Evolutionary conservation across 2,113 vertebrate species (phyloP), one percentile per base, ranked within the genome.

Genomic region (Sinocyclocheilus grahami): DNA sequence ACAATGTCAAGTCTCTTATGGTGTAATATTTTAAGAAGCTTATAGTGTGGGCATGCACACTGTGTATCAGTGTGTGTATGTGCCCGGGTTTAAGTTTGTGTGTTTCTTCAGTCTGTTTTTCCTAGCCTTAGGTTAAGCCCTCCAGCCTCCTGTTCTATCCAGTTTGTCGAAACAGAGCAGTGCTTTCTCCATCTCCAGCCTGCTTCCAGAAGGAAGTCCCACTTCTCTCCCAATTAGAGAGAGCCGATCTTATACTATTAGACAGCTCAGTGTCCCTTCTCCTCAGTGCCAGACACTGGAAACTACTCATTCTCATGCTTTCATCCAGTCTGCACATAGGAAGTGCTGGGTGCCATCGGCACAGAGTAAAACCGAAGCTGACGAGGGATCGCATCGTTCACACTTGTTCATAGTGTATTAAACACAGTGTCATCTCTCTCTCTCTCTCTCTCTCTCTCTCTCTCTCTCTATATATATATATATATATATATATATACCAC

Each of bases 201-300:
- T 82, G 42, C 53, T 65, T 85, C 63, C 16, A 67, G 42, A 18
- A 85, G 72, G 74, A 88, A 85, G 83, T 85, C 37, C 74, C 71
- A 22, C 60, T 85, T 86, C 85, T 75, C 71, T 88, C 58, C 89
- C 85, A 90, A 90, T 90, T 90, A 90, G 79, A 84, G 80, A 58
- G 30, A 87, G 89, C 84, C n/a, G 65, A 69, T 86, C 42, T 80
- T 62, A 78, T 69, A 55, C 85, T 78, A 83, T 88, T 86, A 87
- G 89, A 88, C 87, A 86, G 84, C 87, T 77, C 83, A 51, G 86
- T 51, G 87, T 84, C 62, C 74, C 14, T 18, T 80, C 78, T 87
- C 33, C 30, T 67, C 82, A n/a, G 30, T 87, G 85, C 74, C 60
- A 83, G 58, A 81, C 60, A 48, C 65, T 62, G 60, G 33, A 76